Evolutionary conservation across 2,888 invertebrate genomes (phyloP), one percentile per base, ranked within the genome.

Genomic region (Synergus japonicus): DNA sequence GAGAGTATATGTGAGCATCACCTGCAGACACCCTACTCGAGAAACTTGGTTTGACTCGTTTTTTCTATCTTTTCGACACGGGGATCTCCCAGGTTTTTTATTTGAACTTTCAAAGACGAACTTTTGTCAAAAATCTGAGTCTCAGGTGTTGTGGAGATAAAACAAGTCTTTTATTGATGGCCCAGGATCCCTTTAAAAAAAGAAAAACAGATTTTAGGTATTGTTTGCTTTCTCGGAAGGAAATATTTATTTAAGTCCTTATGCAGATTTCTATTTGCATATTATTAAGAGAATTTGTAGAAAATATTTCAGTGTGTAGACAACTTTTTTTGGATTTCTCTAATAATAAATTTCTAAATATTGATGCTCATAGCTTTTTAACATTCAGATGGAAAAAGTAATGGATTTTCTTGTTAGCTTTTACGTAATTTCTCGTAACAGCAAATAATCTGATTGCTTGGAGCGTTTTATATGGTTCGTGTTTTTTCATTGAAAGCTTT

Each of bases 81-180:
- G 10, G 41, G 79, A 80, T 81, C 79, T 76, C 79, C 82, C 81
- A 81, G 79, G 81, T 81, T 82, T n/a, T 79, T 80, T 60, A 12
- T 60, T 60, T 10, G 29, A 13, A 5, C 66, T 43, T 66, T 77
- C 77, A 43, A 76, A 15, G 44, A 18, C 41, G 41, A 29, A 29
- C 37, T 37, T n/a, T 60, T 43, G 58, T 76, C 76, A 76, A n/a
- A 76, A 10, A 18, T 44, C 63, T 64, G 7, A 12, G 64, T 76
- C 76, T 76, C 76, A 76, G 76, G 76, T 79, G 83, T 78, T 82
- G 79, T 76, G 15, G 60, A 60, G 60, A 60, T 22, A 60, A 60
- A 29, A 60, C 60, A 12, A 29, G 22, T 22, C 12, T 12, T 12
- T 12, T 60, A 29, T 29, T 29, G 22, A 60, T 22, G 29, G 22